Conservation (phyloP, 1,140 invertebrate species). For the Drosophila miranda region DNA sequence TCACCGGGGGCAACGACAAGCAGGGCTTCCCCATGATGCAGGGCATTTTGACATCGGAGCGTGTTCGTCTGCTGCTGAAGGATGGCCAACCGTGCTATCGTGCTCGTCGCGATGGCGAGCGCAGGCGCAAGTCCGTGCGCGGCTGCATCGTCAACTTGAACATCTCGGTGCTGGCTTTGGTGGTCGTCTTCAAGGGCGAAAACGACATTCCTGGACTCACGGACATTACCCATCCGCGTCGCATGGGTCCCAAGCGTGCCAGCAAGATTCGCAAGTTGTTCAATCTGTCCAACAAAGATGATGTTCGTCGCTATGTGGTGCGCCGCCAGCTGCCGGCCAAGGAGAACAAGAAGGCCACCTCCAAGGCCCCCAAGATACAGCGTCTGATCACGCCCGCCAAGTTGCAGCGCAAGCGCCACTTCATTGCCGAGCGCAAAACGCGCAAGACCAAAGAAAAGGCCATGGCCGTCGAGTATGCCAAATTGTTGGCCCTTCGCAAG, state of each 20-base stretch:
- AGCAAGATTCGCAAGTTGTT: constrained; percentile 98
- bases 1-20: constrained; percentile 99
- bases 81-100: constrained; percentile 99
- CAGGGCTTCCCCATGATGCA: constrained; percentile 99
- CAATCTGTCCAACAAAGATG: constrained; percentile 97
- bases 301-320: constrained; percentile 97
- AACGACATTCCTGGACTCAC: constrained; percentile 98
- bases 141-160: constrained; percentile 99
- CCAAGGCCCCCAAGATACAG: constrained; percentile 96
- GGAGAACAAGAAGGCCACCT: constrained; percentile 69
- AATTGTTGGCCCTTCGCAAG: constrained; percentile 95
- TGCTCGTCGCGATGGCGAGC: constrained; percentile 95
- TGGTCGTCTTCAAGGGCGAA: constrained; percentile 97
- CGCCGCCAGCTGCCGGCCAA: constrained; percentile 93
- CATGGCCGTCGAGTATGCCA: constrained; percentile 94
- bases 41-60: constrained; percentile 97
- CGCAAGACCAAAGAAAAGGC: constrained; percentile 86
- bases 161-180: constrained; percentile 94
- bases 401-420: constrained; percentile 85
- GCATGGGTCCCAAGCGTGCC: constrained; percentile 98
- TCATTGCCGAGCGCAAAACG: constrained; percentile 88
- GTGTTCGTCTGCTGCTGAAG: constrained; percentile 95
- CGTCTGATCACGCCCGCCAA: constrained; percentile 96
- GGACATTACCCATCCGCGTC: constrained; percentile 95
- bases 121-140: constrained; percentile 98